Evolutionary conservation across 2,888 invertebrate species (phyloP).

Genomic region (Tyria jacobaeae): DNA sequence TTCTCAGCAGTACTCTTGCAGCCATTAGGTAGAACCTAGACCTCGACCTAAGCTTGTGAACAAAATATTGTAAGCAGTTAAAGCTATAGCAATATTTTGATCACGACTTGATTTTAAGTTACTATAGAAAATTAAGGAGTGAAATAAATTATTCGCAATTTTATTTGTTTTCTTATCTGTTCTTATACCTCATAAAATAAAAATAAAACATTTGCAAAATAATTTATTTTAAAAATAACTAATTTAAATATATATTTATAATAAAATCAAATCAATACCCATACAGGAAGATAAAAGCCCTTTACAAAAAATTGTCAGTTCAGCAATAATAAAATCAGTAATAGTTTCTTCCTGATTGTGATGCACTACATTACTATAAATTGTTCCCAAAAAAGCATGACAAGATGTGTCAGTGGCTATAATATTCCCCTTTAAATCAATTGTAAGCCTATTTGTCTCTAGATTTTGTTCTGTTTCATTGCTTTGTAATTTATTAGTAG

Average conservation of each 20-base stretch:
- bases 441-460: conserved; percentile 55
- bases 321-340: conserved; percentile 73
- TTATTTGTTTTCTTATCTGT: conserved; percentile 42
- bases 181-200: conserved; percentile 23
- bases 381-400: conserved; percentile 77
- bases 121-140: conserved; percentile 30
- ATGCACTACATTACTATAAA: conserved; percentile 70
- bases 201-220: conserved; percentile 40
- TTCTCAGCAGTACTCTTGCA: conserved; percentile 53
- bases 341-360: conserved; percentile 62
- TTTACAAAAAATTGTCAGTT: conserved; percentile 78
- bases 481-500: conserved; percentile 8
- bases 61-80: conserved; percentile 67
- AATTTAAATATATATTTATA: conserved; percentile 53
- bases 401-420: conserved; percentile 73
- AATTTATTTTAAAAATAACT: conserved; percentile 47
- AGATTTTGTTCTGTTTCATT: conserved; percentile 32
- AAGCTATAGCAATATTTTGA: conserved; percentile 74
- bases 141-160: conserved; percentile 61
- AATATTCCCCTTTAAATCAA: conserved; percentile 78
- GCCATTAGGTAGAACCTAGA: conserved; percentile 70
- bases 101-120: conserved; percentile 68
- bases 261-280: conserved; percentile 77
- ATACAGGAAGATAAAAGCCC: conserved; percentile 75
- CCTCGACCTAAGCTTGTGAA: too few relatives aligned